Conservation (phyloP, 2,113 vertebrate species). For the Macroglossus sobrinus region DNA sequence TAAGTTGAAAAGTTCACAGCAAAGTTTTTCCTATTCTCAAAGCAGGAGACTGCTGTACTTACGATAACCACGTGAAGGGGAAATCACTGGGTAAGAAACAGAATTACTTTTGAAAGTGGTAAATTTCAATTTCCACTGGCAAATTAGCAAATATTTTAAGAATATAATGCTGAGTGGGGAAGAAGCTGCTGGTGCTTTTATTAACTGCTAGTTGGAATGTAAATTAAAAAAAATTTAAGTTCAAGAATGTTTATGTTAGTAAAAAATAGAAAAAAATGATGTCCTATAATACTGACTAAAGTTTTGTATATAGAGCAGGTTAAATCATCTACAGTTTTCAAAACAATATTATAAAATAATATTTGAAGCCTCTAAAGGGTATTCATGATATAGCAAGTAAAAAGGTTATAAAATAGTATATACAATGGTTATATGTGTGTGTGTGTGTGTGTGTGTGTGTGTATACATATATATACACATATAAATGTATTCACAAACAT, state of each 20-base stretch:
- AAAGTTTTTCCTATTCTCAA: constrained; percentile 25
- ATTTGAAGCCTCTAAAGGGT: background rate
- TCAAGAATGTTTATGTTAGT: background rate
- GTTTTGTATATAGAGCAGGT: background rate
- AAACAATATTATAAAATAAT: background rate
- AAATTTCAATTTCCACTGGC: background rate
- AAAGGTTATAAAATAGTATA: background rate
- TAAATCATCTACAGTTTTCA: background rate
- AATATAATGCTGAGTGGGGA: background rate
- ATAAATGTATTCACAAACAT: background rate
- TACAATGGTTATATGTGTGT: background rate
- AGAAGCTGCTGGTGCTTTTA: background rate
- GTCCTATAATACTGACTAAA: background rate
- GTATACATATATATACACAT: background rate
- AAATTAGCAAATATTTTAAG: background rate
- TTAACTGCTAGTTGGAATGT: background rate
- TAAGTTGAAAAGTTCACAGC: constrained; percentile 72
- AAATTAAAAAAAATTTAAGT: background rate
- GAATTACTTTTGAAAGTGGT: background rate
- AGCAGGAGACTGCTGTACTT: background rate
- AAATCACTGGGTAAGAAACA: background rate
- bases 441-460: background rate
- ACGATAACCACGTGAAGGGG: background rate
- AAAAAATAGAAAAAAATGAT: background rate
- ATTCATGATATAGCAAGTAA: background rate